Percentiles rank a stretch among this genome's conserved stretches.
Conservation (phyloP, 1,140 invertebrate genomes). For the Bradysia coprophila region DNA sequence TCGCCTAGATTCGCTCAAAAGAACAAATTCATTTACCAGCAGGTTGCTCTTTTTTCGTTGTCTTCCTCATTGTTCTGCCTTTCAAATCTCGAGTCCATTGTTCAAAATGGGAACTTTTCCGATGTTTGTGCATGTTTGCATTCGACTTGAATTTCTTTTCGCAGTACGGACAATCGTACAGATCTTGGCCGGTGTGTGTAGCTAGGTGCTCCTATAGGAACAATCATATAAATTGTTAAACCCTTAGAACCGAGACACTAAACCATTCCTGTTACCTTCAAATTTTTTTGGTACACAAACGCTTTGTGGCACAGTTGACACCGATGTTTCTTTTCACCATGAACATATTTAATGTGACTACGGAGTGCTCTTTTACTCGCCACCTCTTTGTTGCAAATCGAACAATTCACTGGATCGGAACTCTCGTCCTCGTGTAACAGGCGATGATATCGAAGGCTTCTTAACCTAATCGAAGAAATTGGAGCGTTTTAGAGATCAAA, state of each 20-base stretch:
- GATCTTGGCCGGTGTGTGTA: slow-evolving; percentile 14
- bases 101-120: slow-evolving; percentile 18
- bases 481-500: too few relatives aligned
- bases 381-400: background rate
- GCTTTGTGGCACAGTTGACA: slow-evolving; percentile 18
- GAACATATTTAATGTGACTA: background rate
- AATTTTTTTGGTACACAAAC: slow-evolving; percentile 11
- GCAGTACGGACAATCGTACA: slow-evolving; percentile 18
- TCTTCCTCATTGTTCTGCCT: too few relatives aligned
- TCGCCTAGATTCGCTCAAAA: too few relatives aligned
- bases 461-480: too few relatives aligned
- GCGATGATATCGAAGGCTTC: too few relatives aligned
- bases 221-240: background rate
- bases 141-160: slow-evolving; percentile 17
- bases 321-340: background rate
- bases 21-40: too few relatives aligned
- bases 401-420: too few relatives aligned
- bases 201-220: slow-evolving; percentile 18
- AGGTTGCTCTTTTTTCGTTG: too few relatives aligned
- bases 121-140: slow-evolving; percentile 22
- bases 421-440: too few relatives aligned
- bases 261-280: slow-evolving; percentile 9
- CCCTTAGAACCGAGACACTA: too few relatives aligned
- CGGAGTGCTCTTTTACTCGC: too few relatives aligned
- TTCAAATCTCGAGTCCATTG: too few relatives aligned